Percentiles rank a stretch among this genome's conserved stretches.
phyloP scores from a whole-genome alignment of 2,797 vertebrate genomes.

The Agapornis canus region DNA sequence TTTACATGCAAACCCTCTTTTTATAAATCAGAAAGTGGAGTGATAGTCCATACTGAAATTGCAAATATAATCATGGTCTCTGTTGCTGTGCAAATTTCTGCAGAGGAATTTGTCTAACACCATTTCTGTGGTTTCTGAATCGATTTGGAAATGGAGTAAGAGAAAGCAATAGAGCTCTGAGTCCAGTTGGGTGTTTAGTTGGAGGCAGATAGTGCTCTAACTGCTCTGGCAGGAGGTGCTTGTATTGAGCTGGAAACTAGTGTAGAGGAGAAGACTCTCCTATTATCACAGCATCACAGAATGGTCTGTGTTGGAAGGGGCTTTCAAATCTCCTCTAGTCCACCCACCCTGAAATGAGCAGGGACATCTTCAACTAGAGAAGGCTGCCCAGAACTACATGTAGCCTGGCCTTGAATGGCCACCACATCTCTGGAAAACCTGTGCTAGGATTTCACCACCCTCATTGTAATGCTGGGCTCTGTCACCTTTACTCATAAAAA shows the following conservation, averaged over 20 bases:
- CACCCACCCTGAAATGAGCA: not conserved
- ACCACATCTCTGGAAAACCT: not conserved
- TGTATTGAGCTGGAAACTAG: not conserved
- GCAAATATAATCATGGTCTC: not conserved
- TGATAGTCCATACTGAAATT: not conserved
- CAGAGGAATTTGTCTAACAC: not conserved
- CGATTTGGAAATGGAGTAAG: not conserved
- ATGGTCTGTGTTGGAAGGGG: not conserved
- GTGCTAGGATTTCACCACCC: not conserved
- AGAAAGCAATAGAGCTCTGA: not conserved
- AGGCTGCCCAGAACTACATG: not conserved
- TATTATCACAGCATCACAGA: not conserved
- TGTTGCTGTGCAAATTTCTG: not conserved
- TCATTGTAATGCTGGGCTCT: not conserved
- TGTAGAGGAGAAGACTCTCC: fast-evolving
- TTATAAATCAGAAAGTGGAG: not conserved
- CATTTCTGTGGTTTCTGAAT: not conserved
- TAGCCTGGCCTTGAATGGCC: not conserved
- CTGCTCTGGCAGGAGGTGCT: not conserved
- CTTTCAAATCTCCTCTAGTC: not conserved
- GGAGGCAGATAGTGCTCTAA: not conserved
- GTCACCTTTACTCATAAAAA: not conserved
- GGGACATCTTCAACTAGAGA: not conserved
- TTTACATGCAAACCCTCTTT: not conserved
- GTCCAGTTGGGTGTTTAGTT: not conserved